A percentile compares a stretch with the other conserved stretches of the same genome.
Conservation (phyloP, 2,113 vertebrate genomes). For the Calidris pugnax region DNA sequence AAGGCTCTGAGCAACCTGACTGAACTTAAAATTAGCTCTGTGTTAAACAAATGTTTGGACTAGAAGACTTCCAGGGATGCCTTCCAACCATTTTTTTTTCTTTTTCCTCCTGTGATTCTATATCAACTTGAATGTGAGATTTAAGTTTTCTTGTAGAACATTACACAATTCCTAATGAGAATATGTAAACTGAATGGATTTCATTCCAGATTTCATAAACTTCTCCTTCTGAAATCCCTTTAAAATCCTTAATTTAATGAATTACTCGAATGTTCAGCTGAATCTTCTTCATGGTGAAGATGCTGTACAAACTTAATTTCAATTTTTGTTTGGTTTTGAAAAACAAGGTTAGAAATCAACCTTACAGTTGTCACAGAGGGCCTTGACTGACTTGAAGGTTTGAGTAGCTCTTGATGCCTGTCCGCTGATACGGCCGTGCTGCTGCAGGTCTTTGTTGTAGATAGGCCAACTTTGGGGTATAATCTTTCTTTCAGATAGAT, state of each 20-base stretch:
- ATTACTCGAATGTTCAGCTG: neutral
- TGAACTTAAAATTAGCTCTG: neutral
- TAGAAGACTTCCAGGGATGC: neutral
- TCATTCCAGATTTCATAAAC: neutral
- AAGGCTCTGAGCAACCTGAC: neutral
- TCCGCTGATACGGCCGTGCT: neutral
- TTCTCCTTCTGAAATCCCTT: neutral
- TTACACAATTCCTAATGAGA: neutral
- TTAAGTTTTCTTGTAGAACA: neutral
- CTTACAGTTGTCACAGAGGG: neutral
- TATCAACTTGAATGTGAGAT: neutral
- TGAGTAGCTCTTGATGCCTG: neutral
- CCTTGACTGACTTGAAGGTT: neutral
- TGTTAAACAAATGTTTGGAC: neutral
- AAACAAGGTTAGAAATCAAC: neutral
- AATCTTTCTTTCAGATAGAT: neutral
- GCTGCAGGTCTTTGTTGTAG: neutral
- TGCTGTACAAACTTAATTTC: neutral
- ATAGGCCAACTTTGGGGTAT: neutral
- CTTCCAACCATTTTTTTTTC: neutral
- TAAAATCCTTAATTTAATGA: neutral
- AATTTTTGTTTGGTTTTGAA: neutral
- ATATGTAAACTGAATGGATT: neutral
- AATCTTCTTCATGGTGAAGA: neutral
- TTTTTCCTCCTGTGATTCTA: neutral